Evolutionary conservation across 2,888 invertebrate species (phyloP).

Genomic region (Agapostemon virescens): DNA sequence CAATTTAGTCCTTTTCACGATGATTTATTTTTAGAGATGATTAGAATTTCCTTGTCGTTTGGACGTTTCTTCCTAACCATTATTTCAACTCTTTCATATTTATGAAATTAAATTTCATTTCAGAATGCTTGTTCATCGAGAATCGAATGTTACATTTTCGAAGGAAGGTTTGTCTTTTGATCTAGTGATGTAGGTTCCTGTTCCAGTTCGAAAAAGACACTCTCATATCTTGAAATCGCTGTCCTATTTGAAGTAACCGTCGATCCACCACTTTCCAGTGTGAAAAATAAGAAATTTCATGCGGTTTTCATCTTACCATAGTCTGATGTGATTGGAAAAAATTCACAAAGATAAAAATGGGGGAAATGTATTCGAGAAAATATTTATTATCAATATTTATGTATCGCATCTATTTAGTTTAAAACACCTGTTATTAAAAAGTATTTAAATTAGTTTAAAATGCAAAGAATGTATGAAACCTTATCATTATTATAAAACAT

Average conservation of each 20-base stretch:
- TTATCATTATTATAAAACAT: too few relatives aligned
- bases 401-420: neutral
- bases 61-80: too few relatives aligned
- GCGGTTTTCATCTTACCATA: neutral
- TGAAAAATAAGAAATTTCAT: constrained; percentile 18
- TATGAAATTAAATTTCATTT: neutral
- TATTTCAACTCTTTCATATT: neutral
- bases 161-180: neutral
- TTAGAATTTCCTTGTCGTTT: too few relatives aligned
- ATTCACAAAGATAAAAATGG: neutral
- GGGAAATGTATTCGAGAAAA: neutral
- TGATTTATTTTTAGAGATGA: too few relatives aligned
- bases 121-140: neutral
- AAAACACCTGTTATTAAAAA: neutral
- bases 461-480: too few relatives aligned
- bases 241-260: constrained; percentile 23
- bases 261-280: constrained; percentile 8
- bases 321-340: neutral
- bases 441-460: neutral
- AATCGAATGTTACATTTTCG: neutral
- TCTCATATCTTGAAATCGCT: constrained; percentile 9
- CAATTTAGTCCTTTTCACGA: too few relatives aligned
- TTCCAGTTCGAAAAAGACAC: constrained; percentile 9
- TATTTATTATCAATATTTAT: neutral
- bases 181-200: neutral